Evolutionary conservation across 2,797 vertebrate genomes (phyloP).

Genomic region (Emydoidea blandingii): DNA sequence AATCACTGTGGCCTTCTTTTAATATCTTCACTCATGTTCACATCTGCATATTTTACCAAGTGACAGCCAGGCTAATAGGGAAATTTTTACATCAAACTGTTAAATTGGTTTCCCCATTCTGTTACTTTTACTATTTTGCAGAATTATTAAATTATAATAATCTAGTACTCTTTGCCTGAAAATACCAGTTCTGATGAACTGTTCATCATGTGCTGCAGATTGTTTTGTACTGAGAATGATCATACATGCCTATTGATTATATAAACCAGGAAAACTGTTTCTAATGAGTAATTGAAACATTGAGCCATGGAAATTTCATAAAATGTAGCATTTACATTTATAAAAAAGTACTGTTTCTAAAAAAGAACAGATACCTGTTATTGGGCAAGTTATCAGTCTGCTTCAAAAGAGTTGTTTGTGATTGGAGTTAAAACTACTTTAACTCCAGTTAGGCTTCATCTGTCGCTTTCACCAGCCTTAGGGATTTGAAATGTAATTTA

Average conservation of each 20-base stretch:
- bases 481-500: background rate
- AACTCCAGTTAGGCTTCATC: background rate
- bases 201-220: background rate
- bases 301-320: background rate
- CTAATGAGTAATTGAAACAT: slow-evolving; percentile 10
- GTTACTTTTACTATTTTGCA: background rate
- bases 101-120: background rate
- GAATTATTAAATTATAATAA: background rate
- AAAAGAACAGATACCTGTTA: background rate
- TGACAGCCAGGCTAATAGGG: background rate
- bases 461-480: background rate
- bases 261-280: slow-evolving; percentile 29
- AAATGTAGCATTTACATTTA: background rate
- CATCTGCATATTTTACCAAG: background rate
- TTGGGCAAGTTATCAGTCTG: background rate
- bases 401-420: background rate
- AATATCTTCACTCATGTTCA: background rate
- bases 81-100: background rate
- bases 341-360: background rate
- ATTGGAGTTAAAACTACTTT: background rate
- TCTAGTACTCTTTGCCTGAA: background rate
- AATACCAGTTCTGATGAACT: background rate
- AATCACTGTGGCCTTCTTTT: background rate
- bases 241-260: background rate
- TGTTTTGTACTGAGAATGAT: background rate